A percentile compares a stretch with the other conserved stretches of the same genome.
Evolutionary conservation across 1,140 invertebrate genomes (phyloP).

Genomic region (Camponotus vicinus): DNA sequence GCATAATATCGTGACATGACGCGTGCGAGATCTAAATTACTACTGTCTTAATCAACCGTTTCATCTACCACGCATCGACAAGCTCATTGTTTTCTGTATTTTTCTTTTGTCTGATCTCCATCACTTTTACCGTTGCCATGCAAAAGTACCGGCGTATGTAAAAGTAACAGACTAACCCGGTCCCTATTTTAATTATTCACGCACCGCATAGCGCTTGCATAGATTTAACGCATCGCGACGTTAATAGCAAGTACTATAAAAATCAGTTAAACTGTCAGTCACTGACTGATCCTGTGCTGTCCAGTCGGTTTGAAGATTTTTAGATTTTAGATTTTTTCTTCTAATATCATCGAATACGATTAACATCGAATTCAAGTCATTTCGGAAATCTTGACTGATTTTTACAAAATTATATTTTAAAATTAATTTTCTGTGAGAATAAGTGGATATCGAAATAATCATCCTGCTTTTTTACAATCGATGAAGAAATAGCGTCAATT

Average conservation of each 20-base stretch:
- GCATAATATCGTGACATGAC: conserved; percentile 9
- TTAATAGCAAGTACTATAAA: conserved; percentile 39
- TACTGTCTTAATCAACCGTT: not conserved
- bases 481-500: not conserved
- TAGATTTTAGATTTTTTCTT: not conserved
- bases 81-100: conserved; percentile 26
- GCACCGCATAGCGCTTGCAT: conserved; percentile 50
- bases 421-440: not conserved
- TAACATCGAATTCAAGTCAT: conserved; percentile 10
- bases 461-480: not conserved
- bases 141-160: not conserved
- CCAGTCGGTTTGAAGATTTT: conserved; percentile 19
- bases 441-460: not conserved
- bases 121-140: conserved; percentile 64
- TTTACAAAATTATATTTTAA: not conserved
- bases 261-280: conserved; percentile 54
- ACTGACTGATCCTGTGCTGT: not conserved
- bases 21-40: not conserved
- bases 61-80: not conserved
- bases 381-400: conserved; percentile 17
- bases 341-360: not conserved
- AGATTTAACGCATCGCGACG: conserved; percentile 68
- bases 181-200: conserved; percentile 65
- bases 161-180: not conserved
- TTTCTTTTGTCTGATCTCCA: conserved; percentile 18